Conservation (phyloP, 2,797 vertebrate genomes). For the Trachops cirrhosus region DNA sequence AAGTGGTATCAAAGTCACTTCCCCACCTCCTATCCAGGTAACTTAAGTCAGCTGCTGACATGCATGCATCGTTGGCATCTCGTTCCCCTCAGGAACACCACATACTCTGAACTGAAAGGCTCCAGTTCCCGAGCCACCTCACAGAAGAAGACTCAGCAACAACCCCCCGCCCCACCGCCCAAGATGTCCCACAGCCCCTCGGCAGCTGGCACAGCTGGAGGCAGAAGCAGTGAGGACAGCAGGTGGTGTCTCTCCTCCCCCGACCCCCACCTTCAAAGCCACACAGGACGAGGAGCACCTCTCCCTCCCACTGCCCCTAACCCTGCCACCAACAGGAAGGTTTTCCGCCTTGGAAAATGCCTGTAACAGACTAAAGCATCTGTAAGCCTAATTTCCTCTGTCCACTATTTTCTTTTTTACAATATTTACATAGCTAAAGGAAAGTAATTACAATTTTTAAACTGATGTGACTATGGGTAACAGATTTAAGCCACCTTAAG, state of each 20-base stretch:
- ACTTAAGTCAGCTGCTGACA: background rate
- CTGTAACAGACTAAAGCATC: background rate
- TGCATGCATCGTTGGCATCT: background rate
- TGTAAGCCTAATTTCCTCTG: background rate
- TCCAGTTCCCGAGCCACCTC: background rate
- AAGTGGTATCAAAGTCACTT: background rate
- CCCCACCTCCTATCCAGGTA: background rate
- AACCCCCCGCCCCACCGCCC: too few species aligned
- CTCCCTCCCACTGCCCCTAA: background rate
- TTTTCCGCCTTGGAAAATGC: background rate
- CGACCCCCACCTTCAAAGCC: too few species aligned
- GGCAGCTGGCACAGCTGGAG: rapidly evolving
- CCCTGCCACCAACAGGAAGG: background rate
- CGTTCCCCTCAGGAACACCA: background rate
- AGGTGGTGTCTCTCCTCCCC: background rate
- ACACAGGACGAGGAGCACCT: background rate
- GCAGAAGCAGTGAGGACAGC: rapidly evolving
- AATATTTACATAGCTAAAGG: background rate
- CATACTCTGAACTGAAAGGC: background rate
- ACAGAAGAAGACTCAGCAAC: background rate
- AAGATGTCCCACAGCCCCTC: background rate
- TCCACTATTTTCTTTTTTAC: background rate
- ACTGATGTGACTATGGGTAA: background rate
- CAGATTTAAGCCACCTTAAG: background rate
- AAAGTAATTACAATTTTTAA: conserved; percentile 21